Evolutionary conservation across 2,888 invertebrate species (phyloP).

Genomic region (Drosophila parthenogenetica): DNA sequence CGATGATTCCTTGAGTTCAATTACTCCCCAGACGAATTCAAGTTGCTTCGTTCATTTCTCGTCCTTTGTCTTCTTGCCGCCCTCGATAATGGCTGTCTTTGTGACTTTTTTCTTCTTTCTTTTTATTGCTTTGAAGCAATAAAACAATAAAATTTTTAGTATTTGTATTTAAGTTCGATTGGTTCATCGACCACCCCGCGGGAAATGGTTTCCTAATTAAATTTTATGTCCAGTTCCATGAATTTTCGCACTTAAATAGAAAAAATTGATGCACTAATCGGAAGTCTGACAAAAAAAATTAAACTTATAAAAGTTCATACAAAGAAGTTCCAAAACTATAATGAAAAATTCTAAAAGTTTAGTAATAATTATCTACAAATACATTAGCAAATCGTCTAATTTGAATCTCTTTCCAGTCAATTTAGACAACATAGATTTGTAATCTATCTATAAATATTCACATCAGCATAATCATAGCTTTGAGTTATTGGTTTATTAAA

Average conservation of each 20-base stretch:
- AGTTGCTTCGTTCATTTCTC: slow-evolving; percentile 7
- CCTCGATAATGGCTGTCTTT: slow-evolving; percentile 56
- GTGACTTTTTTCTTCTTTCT: slow-evolving; percentile 35
- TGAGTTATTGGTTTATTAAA: too few species aligned
- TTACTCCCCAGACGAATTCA: slow-evolving; percentile 54
- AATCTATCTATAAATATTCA: not conserved
- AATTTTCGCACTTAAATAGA: slow-evolving; percentile 61
- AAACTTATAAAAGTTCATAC: not conserved
- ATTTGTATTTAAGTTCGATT: slow-evolving; percentile 62
- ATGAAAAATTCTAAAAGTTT: slow-evolving; percentile 3
- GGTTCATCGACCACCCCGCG: slow-evolving; percentile 37
- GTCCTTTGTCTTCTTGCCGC: slow-evolving; percentile 32
- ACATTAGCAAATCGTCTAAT: not conserved
- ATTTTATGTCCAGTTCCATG: slow-evolving; percentile 70
- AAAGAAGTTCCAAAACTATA: not conserved
- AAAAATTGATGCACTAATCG: slow-evolving; percentile 22
- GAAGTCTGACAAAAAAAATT: slow-evolving; percentile 2
- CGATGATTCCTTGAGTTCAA: slow-evolving; percentile 42
- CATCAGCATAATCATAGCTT: too few species aligned
- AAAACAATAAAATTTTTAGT: slow-evolving; percentile 71
- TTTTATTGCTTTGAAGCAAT: slow-evolving; percentile 59
- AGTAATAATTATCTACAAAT: not conserved
- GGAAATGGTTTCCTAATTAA: slow-evolving; percentile 75
- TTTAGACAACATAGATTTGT: not conserved
- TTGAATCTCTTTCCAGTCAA: not conserved